Evolutionary conservation across 2,797 vertebrate species (phyloP), one percentile per base, ranked within the genome.

Genomic region (Caiman crocodilus): DNA sequence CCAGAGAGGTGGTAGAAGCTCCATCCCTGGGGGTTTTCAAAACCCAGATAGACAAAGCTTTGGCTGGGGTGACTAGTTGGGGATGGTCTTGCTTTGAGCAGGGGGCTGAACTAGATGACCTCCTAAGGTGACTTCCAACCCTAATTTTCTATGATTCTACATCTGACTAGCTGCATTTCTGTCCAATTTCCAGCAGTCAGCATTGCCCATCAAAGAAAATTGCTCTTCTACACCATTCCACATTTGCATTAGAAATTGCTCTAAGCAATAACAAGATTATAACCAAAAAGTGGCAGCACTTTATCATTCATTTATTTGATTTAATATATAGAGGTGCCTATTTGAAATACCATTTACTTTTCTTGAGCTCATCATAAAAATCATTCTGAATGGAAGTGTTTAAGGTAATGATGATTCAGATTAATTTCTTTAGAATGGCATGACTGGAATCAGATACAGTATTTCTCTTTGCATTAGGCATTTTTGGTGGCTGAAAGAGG

Each of bases 311-410:
- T 95, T 96, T 96, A 94, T 96, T 96, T 97, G 90, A 97, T 97
- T 97, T 97, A 97, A 97, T 94, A 94, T 86, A 93, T 73, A 94
- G 89, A 94, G 76, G 26, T 89, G 88, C 92, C 63, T 95, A 50
- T 97, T 94, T 97, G 94, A 97, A 97, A 97, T 77, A 90, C 73
- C 93, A 90, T 95, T 97, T 97, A 88, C 90, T 96, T 96, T 97
- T 95, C 94, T 95, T 94, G 76, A 90, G 86, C 95, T 97, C 57
- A 35, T 97, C 81, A 76, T 93, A 79, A 93, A 95, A 95, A 82
- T 93, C 67, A 87, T 89, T 97, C 90, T 90, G 93, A 95, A 57
- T 97, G 91, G 88, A 95, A 95, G 85, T 86, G 94, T 96, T 98
- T 93, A 93, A 93, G 88, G 86, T 94, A 93, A 94, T 96, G 94